phyloP scores from a whole-genome alignment of 53 echinoderm and acorn worm species.

The Astropecten irregularis region DNA sequence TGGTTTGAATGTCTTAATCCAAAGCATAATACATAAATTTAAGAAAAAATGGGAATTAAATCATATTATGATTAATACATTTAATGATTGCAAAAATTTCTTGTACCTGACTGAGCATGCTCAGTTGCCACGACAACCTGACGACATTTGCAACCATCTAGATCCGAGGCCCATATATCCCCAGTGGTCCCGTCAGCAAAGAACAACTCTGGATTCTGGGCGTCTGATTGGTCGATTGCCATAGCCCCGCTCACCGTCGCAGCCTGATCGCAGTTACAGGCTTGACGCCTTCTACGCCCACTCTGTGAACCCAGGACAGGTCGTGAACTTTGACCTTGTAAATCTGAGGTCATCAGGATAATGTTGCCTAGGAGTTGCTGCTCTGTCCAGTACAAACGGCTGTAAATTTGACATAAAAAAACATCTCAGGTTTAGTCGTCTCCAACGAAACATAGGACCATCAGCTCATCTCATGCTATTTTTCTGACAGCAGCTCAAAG shows the following conservation, averaged over 20 bases:
- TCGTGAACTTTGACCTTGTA: conserved; percentile 56
- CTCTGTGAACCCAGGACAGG: conserved; percentile 54
- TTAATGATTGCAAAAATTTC: no score
- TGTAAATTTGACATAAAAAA: conserved; percentile 40
- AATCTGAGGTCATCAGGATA: conserved; percentile 69
- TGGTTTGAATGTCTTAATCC: not conserved
- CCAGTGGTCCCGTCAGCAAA: conserved; percentile 52
- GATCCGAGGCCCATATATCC: conserved; percentile 71
- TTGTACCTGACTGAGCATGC: conserved; percentile 74
- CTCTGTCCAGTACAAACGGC: conserved; percentile 79
- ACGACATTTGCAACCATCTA: conserved; percentile 67
- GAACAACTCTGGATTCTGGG: conserved; percentile 45
- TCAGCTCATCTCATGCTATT: no score
- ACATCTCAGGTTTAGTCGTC: not conserved
- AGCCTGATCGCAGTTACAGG: conserved; percentile 45
- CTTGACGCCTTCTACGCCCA: conserved; percentile 30
- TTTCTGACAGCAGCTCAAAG: no score
- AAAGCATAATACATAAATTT: no score
- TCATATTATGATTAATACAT: no score
- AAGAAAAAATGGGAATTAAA: no score
- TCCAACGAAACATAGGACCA: no score
- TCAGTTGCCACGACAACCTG: conserved; percentile 61
- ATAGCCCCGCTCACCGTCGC: conserved; percentile 23
- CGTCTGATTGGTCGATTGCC: conserved; percentile 70
- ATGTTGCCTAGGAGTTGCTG: not conserved